Evolutionary conservation across 2,113 vertebrate species (phyloP), one percentile per base, ranked within the genome.

Genomic region (Tinamus guttatus): DNA sequence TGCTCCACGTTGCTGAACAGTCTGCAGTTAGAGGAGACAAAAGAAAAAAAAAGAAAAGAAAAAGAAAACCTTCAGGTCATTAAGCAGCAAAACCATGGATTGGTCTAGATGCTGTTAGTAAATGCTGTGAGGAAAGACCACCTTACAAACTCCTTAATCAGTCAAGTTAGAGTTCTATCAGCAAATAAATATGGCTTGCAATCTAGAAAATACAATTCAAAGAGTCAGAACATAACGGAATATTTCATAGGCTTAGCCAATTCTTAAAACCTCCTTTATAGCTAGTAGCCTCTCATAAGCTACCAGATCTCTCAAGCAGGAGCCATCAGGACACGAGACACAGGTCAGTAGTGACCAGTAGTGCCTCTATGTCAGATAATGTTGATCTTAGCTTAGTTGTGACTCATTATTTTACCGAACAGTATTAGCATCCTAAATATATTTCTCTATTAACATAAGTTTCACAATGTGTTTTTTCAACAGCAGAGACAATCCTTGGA

Each of bases 1-100:
- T 73, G 98, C 99, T 5, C 99, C 99, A 81, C 99, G 99, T 93
- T 99, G 99, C 95, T 99, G 99, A 94, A 99, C 99, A 4, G 98
- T 99, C 99, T 99, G 97, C 73, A 92, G 34, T 81, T 40, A 60
- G 60, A 60, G 64, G 74, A 77, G 9, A 68, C 36, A 17, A 60
- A 21, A 56, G 16, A 41, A 41, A 41, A 41, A 49, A 47, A 47
- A 47, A 19, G 6, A 52, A 51, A 56, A 30, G 8, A 83, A 8
- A 19, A 65, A 74, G 56, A 70, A 62, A 64, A 62, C 3, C 32
- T 8, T 15, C 63, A 7, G 86, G 36, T 22, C 62, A 67, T 18
- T 85, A 83, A 82, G 65, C 43, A 62, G 13, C 9, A 85, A 56
- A 73, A 73, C 8, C 51, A 5, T 3, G 13, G n/a, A 40, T 91